A percentile compares a stretch with the other conserved stretches of the same genome.
Conservation (phyloP, 2,888 invertebrate genomes). For the Acanthosepion lycidas region DNA sequence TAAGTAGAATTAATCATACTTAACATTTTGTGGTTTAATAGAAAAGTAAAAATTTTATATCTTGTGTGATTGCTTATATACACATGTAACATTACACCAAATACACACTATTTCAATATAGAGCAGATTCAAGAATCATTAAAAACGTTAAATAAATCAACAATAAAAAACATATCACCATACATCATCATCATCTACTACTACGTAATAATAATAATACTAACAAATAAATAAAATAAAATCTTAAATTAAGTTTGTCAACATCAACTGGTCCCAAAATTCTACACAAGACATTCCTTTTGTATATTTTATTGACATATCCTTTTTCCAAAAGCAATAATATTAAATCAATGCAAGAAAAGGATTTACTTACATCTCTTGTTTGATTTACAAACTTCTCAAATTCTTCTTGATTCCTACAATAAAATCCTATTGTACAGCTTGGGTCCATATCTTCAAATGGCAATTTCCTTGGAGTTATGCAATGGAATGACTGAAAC, state of each 20-base stretch:
- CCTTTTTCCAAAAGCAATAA: background rate
- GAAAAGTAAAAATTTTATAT: too few species aligned
- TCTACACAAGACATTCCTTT: constrained; percentile 42
- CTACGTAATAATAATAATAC: too few species aligned
- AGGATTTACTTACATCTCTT: constrained; percentile 58
- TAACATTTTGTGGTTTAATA: too few species aligned
- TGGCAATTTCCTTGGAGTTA: constrained; percentile 88
- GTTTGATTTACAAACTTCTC: constrained; percentile 80
- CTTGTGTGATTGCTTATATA: background rate
- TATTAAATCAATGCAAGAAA: background rate
- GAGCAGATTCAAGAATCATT: background rate
- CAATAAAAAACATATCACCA: too few species aligned
- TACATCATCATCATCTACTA: too few species aligned
- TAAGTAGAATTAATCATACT: too few species aligned
- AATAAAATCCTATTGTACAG: constrained; percentile 92
- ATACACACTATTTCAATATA: background rate
- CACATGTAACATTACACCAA: background rate
- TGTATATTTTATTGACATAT: background rate
- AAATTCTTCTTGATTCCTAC: constrained; percentile 84
- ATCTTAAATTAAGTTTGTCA: background rate
- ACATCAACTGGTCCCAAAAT: background rate
- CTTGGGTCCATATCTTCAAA: constrained; percentile 92
- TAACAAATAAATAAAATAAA: background rate
- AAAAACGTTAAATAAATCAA: background rate
- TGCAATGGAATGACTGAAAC: constrained; percentile 85